Evolutionary conservation across 1,140 invertebrate species (phyloP).

Genomic region (Lordiphosa mommai): DNA sequence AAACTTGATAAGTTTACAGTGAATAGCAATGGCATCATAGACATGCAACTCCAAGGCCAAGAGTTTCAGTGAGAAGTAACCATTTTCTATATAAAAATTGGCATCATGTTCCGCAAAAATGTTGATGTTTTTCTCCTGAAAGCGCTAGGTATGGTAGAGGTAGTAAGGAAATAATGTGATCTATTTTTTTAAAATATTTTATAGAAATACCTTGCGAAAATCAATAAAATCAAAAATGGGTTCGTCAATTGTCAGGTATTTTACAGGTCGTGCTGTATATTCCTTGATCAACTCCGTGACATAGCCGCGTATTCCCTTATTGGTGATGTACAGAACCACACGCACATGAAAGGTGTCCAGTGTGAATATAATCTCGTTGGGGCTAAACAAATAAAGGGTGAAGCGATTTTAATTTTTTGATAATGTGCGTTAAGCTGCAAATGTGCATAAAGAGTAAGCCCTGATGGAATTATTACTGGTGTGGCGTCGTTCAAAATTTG

Average conservation of each 20-base stretch:
- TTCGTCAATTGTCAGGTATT: conserved; percentile 47
- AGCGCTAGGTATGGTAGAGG: conserved; percentile 17
- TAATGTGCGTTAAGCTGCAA: no score
- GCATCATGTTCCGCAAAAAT: conserved; percentile 68
- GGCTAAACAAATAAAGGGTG: conserved; percentile 2
- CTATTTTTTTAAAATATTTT: not conserved
- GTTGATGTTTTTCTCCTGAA: conserved; percentile 59
- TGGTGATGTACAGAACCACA: conserved; percentile 37
- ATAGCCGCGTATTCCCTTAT: conserved; percentile 52
- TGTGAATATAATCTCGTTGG: conserved; percentile 58
- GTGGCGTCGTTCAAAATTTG: no score
- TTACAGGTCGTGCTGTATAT: conserved; percentile 35
- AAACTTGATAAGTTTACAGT: conserved; percentile 54
- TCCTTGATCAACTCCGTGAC: conserved; percentile 39
- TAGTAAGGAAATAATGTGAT: not conserved
- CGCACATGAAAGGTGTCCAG: conserved; percentile 60
- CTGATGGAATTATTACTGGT: no score
- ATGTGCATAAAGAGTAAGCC: no score
- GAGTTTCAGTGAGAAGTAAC: conserved; percentile 68
- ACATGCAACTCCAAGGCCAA: conserved; percentile 57
- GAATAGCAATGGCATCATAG: conserved; percentile 55
- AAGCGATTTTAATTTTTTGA: no score
- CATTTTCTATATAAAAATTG: conserved; percentile 63
- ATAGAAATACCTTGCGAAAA: conserved; percentile 42
- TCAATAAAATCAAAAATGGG: conserved; percentile 53